These are phyloP conservation scores for Columba guinea DNA, from an alignment of 2,797 vertebrate genomes.

Conservation along the genomic window DNA sequence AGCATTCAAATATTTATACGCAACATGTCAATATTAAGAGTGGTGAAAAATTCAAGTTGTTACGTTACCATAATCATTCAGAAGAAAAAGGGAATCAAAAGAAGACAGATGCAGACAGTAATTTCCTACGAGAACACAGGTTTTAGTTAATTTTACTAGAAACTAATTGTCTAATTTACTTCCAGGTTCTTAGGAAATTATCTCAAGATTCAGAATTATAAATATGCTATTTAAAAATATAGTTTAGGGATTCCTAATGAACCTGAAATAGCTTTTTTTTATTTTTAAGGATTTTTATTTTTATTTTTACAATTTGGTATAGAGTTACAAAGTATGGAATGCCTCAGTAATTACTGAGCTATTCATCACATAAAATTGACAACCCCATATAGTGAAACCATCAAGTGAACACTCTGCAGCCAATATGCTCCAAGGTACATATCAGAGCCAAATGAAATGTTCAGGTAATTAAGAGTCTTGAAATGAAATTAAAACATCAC, in stretches of 20 bases:
- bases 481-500: neutral
- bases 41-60: neutral
- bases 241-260: neutral
- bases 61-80: neutral
- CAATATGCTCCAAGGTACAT: conserved; percentile 26
- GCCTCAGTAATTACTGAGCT: neutral
- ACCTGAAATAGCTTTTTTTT: neutral
- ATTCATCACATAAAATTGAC: conserved; percentile 26
- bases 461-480: conserved; percentile 31
- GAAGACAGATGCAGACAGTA: neutral
- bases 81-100: neutral
- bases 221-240: neutral
- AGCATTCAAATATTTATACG: neutral
- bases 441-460: conserved; percentile 16
- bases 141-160: neutral
- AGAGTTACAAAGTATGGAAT: neutral
- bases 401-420: neutral
- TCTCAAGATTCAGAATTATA: neutral
- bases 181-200: neutral
- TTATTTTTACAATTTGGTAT: neutral
- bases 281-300: neutral
- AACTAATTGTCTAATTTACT: neutral
- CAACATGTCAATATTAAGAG: neutral
- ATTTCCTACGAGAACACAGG: neutral
- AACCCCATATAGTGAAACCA: conserved; percentile 41